Evolutionary conservation across 37 sponge, comb jelly and placozoan genomes (phyloP).

Genomic region (Beroe ovata): DNA sequence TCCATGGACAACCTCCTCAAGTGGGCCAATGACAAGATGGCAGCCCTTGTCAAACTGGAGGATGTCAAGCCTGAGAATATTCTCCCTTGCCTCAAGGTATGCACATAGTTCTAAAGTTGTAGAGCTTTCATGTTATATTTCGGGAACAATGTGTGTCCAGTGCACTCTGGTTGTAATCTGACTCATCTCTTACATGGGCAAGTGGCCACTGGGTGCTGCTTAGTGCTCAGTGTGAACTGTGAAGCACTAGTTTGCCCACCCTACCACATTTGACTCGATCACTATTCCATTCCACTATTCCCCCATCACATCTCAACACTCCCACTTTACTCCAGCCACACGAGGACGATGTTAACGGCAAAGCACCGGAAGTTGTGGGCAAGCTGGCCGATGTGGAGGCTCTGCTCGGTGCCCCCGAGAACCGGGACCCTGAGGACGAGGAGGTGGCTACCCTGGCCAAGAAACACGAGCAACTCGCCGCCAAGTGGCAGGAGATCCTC

Average conservation of each 20-base stretch:
- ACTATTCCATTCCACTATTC: too few relatives aligned
- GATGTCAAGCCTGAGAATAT: conserved; percentile 63
- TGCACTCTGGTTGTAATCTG: too few relatives aligned
- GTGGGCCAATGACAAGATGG: conserved; percentile 65
- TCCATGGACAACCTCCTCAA: conserved; percentile 52
- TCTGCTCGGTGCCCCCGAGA: conserved; percentile 15
- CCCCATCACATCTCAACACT: neutral
- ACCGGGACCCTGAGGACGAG: conserved; percentile 24
- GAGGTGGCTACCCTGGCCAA: conserved; percentile 37
- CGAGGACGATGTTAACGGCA: conserved; percentile 40
- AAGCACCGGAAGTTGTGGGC: conserved; percentile 59
- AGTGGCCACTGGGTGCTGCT: too few relatives aligned
- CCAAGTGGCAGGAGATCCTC: conserved; percentile 49
- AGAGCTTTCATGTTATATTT: too few relatives aligned
- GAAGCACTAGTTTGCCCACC: too few relatives aligned
- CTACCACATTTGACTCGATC: too few relatives aligned
- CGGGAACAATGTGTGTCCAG: too few relatives aligned
- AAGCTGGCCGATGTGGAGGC: conserved; percentile 49
- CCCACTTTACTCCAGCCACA: conserved; percentile 36
- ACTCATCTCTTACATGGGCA: too few relatives aligned
- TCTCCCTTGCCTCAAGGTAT: conserved; percentile 1
- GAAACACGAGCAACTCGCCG: conserved; percentile 25
- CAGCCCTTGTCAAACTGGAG: conserved; percentile 50
- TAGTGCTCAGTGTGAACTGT: too few relatives aligned
- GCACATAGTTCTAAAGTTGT: too few relatives aligned